Evolutionary conservation across 2,113 vertebrate species (phyloP).

Genomic region (Labeo rohita): DNA sequence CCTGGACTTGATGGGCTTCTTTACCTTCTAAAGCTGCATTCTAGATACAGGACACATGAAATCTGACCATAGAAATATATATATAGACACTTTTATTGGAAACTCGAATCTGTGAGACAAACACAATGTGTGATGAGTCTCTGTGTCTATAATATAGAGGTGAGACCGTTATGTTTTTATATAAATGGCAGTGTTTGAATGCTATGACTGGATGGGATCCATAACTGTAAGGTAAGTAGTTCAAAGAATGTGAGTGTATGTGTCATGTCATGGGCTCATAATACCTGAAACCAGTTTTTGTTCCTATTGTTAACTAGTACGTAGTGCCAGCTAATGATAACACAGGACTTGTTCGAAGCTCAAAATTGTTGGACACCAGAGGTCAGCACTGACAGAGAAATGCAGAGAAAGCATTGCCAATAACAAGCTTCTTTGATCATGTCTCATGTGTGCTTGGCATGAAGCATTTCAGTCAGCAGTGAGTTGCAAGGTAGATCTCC

Average conservation of each 20-base stretch:
- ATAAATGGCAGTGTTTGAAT: not conserved
- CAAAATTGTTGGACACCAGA: not conserved
- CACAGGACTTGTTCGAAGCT: not conserved
- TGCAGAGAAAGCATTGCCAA: not conserved
- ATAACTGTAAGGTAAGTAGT: not conserved
- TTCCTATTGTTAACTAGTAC: not conserved
- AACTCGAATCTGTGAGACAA: not conserved
- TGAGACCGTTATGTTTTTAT: not conserved
- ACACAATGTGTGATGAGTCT: not conserved
- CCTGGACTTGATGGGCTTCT: not conserved
- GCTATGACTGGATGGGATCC: not conserved
- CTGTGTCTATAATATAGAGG: not conserved
- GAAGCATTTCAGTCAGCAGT: slow-evolving; percentile 81
- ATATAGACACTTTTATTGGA: slow-evolving; percentile 19
- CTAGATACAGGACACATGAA: not conserved
- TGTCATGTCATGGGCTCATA: not conserved
- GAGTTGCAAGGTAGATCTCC: slow-evolving; percentile 84
- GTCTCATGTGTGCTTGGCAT: slow-evolving; percentile 76
- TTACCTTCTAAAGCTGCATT: not conserved
- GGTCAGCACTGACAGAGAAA: no score
- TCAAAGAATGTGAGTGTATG: not conserved
- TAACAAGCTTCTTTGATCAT: not conserved
- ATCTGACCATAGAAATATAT: not conserved
- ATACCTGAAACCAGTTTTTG: not conserved
- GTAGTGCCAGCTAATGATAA: not conserved